Percentiles rank a stretch among this genome's conserved stretches.
Evolutionary conservation across 2,888 invertebrate genomes (phyloP).

Genomic region (Agonum fuliginosum): DNA sequence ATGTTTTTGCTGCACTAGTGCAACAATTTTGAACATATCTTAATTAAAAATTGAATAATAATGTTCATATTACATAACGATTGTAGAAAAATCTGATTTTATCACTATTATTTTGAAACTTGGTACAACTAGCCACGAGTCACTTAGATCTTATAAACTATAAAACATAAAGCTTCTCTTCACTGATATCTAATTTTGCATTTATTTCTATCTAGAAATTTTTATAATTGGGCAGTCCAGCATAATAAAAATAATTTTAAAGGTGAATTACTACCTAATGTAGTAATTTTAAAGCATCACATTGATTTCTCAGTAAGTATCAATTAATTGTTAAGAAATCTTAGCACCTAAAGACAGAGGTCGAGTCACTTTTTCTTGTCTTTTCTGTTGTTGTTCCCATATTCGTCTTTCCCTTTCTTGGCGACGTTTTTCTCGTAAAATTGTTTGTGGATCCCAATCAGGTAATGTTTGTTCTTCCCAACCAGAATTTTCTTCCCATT

Average conservation of each 20-base stretch:
- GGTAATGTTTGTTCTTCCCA: slow-evolving; percentile 69
- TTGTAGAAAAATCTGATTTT: too few relatives aligned
- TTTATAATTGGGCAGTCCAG: too few relatives aligned
- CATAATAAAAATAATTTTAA: background rate
- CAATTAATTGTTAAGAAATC: slow-evolving; percentile 60
- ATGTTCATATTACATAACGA: too few relatives aligned
- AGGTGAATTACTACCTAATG: background rate
- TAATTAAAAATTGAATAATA: too few relatives aligned
- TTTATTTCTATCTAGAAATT: too few relatives aligned
- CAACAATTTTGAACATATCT: too few relatives aligned
- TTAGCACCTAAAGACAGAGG: slow-evolving; percentile 66
- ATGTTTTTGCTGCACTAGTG: too few relatives aligned
- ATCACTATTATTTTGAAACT: too few relatives aligned
- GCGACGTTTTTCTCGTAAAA: slow-evolving; percentile 69
- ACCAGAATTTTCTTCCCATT: slow-evolving; percentile 70
- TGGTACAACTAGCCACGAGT: too few relatives aligned
- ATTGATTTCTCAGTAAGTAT: background rate
- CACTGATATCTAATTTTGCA: too few relatives aligned
- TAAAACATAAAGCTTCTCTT: too few relatives aligned
- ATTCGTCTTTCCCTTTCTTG: slow-evolving; percentile 68
- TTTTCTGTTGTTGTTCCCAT: slow-evolving; percentile 70
- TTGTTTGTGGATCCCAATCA: slow-evolving; percentile 68
- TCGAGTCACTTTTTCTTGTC: slow-evolving; percentile 67
- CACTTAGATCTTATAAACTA: too few relatives aligned
- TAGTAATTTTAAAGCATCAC: background rate